phyloP scores from a whole-genome alignment of 1,140 invertebrate genomes.

The Drosophila busckii region DNA sequence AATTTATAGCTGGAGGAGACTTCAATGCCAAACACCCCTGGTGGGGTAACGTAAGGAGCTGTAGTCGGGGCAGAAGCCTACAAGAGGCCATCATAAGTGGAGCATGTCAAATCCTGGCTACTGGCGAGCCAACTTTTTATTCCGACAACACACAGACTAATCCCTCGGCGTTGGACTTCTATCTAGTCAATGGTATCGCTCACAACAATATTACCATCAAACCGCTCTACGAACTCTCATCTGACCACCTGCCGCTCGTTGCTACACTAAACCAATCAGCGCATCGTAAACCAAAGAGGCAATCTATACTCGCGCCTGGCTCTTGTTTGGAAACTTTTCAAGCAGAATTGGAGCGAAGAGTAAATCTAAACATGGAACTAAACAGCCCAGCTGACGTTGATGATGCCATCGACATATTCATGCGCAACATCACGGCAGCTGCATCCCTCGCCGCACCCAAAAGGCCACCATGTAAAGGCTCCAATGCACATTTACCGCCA shows the following conservation, averaged over 20 bases:
- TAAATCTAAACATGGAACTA: too few relatives aligned
- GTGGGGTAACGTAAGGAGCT: slow-evolving; percentile 11
- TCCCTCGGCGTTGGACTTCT: not conserved
- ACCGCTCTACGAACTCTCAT: slow-evolving; percentile 1
- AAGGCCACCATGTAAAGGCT: not conserved
- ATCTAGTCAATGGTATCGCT: not conserved
- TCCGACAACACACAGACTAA: not conserved
- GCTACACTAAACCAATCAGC: slow-evolving; percentile 43
- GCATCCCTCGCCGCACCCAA: not conserved
- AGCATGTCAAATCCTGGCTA: slow-evolving; percentile 6
- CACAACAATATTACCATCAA: not conserved
- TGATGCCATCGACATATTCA: too few relatives aligned
- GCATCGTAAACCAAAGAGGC: not conserved
- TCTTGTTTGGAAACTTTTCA: not conserved
- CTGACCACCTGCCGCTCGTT: slow-evolving; percentile 73
- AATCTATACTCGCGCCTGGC: slow-evolving; percentile 2
- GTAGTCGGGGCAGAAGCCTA: slow-evolving; percentile 1
- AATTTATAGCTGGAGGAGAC: slow-evolving; percentile 5
- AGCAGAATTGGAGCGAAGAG: too few relatives aligned
- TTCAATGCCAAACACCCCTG: slow-evolving; percentile 15
- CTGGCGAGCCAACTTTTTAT: slow-evolving; percentile 13
- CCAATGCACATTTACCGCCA: not conserved
- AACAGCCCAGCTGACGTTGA: too few relatives aligned
- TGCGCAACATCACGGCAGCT: too few relatives aligned
- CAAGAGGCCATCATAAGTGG: slow-evolving; percentile 8